Conservation (phyloP, 2,113 vertebrate species). For the Stegostoma tigrinum region DNA sequence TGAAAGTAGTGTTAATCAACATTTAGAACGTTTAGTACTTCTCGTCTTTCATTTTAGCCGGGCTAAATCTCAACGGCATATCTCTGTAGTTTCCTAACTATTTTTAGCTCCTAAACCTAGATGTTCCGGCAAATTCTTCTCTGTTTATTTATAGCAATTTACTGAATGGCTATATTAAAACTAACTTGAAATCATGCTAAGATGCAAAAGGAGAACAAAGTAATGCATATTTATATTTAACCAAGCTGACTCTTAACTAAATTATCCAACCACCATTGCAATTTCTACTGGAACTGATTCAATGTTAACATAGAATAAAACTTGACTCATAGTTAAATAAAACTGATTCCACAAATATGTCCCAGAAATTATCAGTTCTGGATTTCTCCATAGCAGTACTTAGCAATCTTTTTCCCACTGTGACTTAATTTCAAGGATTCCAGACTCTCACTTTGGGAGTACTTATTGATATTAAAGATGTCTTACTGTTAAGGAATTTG, state of each 20-base stretch:
- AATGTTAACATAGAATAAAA: neutral
- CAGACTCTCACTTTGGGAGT: neutral
- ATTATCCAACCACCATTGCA: neutral
- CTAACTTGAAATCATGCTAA: neutral
- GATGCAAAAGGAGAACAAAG: conserved; percentile 24
- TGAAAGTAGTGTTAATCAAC: neutral
- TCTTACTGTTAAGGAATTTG: neutral
- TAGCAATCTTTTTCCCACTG: too few relatives aligned
- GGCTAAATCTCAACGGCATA: neutral
- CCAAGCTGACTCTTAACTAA: neutral
- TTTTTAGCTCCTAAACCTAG: neutral
- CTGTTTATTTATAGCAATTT: neutral
- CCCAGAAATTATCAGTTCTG: neutral
- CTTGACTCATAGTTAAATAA: neutral
- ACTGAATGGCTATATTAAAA: neutral
- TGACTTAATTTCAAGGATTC: too few relatives aligned
- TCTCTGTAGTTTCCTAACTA: conserved; percentile 24
- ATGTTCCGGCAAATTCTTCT: neutral
- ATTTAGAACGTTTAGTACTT: neutral
- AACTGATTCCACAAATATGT: neutral
- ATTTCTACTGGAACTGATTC: neutral
- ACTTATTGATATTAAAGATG: neutral
- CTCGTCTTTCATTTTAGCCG: neutral
- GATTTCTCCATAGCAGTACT: neutral
- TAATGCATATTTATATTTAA: neutral